These are phyloP conservation scores for Habropoda laboriosa DNA, from an alignment of 1,140 invertebrate species.

Conservation along the genomic window DNA sequence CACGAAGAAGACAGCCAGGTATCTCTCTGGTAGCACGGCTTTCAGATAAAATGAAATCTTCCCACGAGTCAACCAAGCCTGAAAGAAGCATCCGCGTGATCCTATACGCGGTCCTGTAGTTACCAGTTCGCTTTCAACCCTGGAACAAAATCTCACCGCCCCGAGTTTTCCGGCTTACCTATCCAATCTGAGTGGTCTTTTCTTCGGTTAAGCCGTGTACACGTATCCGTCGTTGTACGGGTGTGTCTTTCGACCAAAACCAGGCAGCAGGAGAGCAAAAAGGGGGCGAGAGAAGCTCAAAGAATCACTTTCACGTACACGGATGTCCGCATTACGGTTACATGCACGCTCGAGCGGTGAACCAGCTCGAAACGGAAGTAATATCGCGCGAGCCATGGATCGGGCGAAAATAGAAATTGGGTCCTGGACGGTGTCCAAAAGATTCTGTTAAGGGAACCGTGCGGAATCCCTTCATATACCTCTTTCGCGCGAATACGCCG, in stretches of 20 bases:
- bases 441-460: background rate
- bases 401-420: conserved; percentile 40
- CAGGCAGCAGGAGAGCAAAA: no score
- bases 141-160: conserved; percentile 24
- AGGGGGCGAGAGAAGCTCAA: conserved; percentile 8
- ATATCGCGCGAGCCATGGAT: conserved; percentile 27
- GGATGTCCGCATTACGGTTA: conserved; percentile 31
- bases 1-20: background rate
- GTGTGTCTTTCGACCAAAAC: background rate
- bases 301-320: conserved; percentile 50
- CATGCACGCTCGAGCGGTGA: background rate
- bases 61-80: background rate
- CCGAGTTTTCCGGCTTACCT: conserved; percentile 34
- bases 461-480: no score
- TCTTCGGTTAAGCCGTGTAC: conserved; percentile 26
- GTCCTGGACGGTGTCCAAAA: conserved; percentile 30
- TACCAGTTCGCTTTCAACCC: conserved; percentile 27
- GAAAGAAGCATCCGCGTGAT: conserved; percentile 19
- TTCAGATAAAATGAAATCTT: conserved; percentile 28
- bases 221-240: background rate
- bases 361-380: conserved; percentile 28
- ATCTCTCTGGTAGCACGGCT: background rate
- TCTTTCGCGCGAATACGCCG: background rate
- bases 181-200: conserved; percentile 33
- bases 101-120: conserved; percentile 18